Conservation (phyloP, 1,140 invertebrate species). For the Scylla paramamosain region DNA sequence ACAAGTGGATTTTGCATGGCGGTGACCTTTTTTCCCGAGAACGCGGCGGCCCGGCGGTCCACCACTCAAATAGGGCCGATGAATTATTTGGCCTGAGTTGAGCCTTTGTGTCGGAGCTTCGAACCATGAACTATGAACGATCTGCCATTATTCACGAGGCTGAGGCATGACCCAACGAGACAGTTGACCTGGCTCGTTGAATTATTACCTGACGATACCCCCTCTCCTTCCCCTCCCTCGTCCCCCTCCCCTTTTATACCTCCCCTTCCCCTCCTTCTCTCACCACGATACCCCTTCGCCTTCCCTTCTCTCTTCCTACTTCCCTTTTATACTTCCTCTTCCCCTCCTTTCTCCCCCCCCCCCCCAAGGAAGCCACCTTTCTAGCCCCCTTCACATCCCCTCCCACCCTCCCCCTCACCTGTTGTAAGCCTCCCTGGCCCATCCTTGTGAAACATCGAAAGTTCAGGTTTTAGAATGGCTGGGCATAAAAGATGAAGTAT, state of each 20-base stretch:
- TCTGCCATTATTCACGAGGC: constrained; percentile 1
- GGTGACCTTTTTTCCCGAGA: neutral
- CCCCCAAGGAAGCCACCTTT: no score
- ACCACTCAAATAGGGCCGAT: neutral
- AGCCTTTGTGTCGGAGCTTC: neutral
- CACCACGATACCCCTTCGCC: no score
- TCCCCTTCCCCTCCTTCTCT: neutral
- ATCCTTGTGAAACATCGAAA: neutral
- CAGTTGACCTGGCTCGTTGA: neutral
- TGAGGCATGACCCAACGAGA: constrained; percentile 18
- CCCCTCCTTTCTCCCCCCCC: no score
- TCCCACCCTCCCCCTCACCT: neutral
- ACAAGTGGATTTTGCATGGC: neutral
- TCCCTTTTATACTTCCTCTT: no score
- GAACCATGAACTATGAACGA: constrained; percentile 22
- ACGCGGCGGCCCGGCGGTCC: neutral
- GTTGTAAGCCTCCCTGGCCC: neutral
- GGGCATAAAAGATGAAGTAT: constrained; percentile 2
- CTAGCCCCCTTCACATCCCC: neutral
- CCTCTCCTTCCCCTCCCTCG: neutral
- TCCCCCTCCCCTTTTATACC: neutral
- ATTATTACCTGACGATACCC: neutral
- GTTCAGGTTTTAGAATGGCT: neutral
- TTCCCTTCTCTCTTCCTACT: no score
- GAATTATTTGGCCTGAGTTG: neutral